Base-by-base conservation (phyloP, 2,113 vertebrate species). In the Cromileptes altivelis region DNA sequence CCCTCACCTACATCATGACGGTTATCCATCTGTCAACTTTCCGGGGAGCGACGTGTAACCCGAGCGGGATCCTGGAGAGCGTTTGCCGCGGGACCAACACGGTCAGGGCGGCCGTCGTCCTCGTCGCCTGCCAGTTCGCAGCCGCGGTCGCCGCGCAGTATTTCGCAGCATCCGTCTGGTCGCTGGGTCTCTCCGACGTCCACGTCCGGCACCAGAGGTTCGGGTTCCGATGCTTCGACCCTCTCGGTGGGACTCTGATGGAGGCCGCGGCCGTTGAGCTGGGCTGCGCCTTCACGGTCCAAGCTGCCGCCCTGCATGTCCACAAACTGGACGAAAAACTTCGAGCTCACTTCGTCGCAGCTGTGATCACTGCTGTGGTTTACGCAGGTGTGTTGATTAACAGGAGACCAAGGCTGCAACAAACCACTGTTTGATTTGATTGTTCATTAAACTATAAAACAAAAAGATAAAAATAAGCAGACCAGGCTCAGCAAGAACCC, bases 201-300 rank as follows among this genome's bases (percentile, higher is more conserved):
- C 97, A 97, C 84, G 1, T 55, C 0, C 70, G 25, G 40, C 94
- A 95, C 81, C 80, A 33, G 63, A 77, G 57, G 64, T 81, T 85
- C 4, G 93, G 81, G 23, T 94, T 75, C 79, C 56, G 79, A 10
- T 97, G 97, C 89, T 87, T 88, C 72, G 88, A 91, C 83, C 96
- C 97, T 7, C 92, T 98, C 47, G 95, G 95, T 2, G 95, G 96
- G 9, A 94, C 95, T 0, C 14, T 95, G 77, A 0, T 72, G 79
- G 94, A 96, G 79, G 97, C 97, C 0, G 94, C 96, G 47, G 91
- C 94, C 65, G 94, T 93, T 9, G 97, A 98, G 65, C 88, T 96
- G 67, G 70, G 90, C 15, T 97, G 97, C 69, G 95, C 96, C 1
- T 97, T 97, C 57, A 58, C 91, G 3, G 82, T 97, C 73, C 97